phyloP scores from a whole-genome alignment of 1,140 invertebrate genomes.

The Adoxophyes honmai region DNA sequence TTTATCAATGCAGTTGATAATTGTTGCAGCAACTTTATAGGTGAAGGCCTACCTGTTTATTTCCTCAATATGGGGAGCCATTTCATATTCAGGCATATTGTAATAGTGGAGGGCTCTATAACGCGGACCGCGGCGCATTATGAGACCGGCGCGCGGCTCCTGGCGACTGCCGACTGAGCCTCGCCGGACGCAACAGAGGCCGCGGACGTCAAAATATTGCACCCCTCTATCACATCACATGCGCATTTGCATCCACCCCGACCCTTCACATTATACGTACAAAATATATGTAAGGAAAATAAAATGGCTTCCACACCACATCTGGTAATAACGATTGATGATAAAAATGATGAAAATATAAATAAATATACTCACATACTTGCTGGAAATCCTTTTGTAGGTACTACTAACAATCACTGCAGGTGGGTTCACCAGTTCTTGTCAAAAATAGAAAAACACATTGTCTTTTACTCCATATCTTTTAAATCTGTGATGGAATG shows the following conservation, averaged over 20 bases:
- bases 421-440: conserved; percentile 21
- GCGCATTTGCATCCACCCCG: conserved; percentile 39
- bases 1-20: too few relatives aligned
- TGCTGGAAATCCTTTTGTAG: background rate
- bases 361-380: conserved; percentile 3
- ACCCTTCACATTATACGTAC: too few relatives aligned
- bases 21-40: too few relatives aligned
- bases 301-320: conserved; percentile 21
- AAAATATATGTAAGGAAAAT: conserved; percentile 1
- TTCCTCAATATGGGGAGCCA: too few relatives aligned
- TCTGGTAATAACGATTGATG: background rate
- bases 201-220: conserved; percentile 15
- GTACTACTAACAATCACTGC: conserved; percentile 7
- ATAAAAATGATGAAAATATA: background rate
- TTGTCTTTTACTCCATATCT: conserved; percentile 30
- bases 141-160: background rate
- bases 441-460: conserved; percentile 29
- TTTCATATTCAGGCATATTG: too few relatives aligned
- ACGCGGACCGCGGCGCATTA: background rate
- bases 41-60: too few relatives aligned
- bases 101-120: too few relatives aligned
- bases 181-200: conserved; percentile 1
- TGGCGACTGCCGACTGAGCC: background rate
- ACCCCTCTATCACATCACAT: conserved; percentile 31
- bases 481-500: conserved; percentile 36